Evolutionary conservation across 2,797 vertebrate species (phyloP).

Genomic region (Poeciliopsis gracilis): DNA sequence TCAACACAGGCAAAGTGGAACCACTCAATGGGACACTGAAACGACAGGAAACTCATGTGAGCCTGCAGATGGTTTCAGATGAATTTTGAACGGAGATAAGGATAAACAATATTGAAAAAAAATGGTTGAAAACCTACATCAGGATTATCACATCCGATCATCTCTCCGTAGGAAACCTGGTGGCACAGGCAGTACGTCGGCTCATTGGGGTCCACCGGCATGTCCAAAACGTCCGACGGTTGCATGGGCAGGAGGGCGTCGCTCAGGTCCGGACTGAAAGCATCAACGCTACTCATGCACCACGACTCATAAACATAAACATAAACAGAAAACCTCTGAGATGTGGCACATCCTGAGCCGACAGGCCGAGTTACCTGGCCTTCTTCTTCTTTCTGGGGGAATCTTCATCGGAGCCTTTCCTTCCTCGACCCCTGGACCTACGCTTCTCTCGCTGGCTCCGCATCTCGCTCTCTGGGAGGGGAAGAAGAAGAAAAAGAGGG

Average conservation of each 20-base stretch:
- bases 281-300: slow-evolving; percentile 7
- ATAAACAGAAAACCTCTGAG: not conserved
- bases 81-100: not conserved
- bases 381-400: slow-evolving; percentile 96
- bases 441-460: slow-evolving; percentile 88
- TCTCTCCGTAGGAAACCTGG: slow-evolving; percentile 97
- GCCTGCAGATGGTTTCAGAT: not conserved
- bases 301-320: not conserved
- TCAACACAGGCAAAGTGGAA: slow-evolving; percentile 98
- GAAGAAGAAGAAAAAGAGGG: too few relatives aligned
- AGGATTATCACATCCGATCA: slow-evolving; percentile 98
- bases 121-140: slow-evolving; percentile 81
- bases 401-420: slow-evolving; percentile 92
- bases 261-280: slow-evolving; percentile 85
- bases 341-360: not conserved
- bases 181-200: slow-evolving; percentile 96
- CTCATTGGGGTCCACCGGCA: slow-evolving; percentile 97
- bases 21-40: slow-evolving; percentile 97
- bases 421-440: slow-evolving; percentile 87
- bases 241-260: slow-evolving; percentile 91
- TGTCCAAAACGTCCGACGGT: slow-evolving; percentile 94
- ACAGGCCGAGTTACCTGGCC: slow-evolving; percentile 81
- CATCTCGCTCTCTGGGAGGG: slow-evolving; percentile 67
- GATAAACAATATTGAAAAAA: not conserved
- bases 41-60: slow-evolving; percentile 15